phyloP scores from a whole-genome alignment of 1,140 invertebrate genomes.

The Riptortus pedestris region DNA sequence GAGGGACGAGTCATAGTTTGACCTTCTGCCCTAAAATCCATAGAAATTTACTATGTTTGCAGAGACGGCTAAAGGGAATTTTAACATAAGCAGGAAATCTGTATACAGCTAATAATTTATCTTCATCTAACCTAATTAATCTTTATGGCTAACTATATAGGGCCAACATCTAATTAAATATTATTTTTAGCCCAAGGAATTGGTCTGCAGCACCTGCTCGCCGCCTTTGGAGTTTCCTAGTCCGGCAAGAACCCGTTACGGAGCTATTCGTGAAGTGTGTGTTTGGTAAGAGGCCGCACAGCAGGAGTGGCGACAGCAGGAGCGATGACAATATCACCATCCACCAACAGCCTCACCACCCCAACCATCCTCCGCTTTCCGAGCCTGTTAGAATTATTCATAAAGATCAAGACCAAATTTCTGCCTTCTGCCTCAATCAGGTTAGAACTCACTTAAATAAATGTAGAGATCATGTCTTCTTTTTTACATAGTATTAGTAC shows the following conservation, averaged over 20 bases:
- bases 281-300: slow-evolving; percentile 58
- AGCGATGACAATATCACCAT: background rate
- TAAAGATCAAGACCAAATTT: slow-evolving; percentile 97
- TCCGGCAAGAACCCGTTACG: slow-evolving; percentile 84
- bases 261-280: slow-evolving; percentile 93
- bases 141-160: too few relatives aligned
- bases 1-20: too few relatives aligned
- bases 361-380: slow-evolving; percentile 36
- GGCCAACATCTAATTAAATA: too few relatives aligned
- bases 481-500: background rate
- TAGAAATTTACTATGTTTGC: too few relatives aligned
- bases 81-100: too few relatives aligned
- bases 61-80: too few relatives aligned
- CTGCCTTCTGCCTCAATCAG: slow-evolving; percentile 91
- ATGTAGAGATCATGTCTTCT: background rate
- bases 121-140: too few relatives aligned
- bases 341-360: background rate
- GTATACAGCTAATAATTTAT: too few relatives aligned
- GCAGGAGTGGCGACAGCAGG: slow-evolving; percentile 9
- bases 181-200: slow-evolving; percentile 46
- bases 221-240: slow-evolving; percentile 86
- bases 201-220: slow-evolving; percentile 69
- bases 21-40: too few relatives aligned
- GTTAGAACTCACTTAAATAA: too few relatives aligned
- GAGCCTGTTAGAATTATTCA: slow-evolving; percentile 92